A percentile compares a stretch with the other conserved stretches of the same genome.
Evolutionary conservation across 1,140 invertebrate genomes (phyloP).

Genomic region (Nylanderia fulva): DNA sequence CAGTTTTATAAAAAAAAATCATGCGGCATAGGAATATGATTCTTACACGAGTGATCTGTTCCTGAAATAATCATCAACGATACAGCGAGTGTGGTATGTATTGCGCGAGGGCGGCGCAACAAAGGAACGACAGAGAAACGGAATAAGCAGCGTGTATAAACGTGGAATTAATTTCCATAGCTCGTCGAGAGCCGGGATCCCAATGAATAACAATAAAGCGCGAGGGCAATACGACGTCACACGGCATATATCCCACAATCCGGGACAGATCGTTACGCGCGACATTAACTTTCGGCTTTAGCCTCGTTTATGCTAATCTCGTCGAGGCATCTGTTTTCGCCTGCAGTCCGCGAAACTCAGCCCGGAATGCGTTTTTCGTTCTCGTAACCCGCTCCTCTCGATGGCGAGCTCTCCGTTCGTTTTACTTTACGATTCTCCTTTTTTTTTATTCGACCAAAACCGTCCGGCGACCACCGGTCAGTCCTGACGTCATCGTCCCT

Average conservation of each 20-base stretch:
- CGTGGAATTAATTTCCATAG: slow-evolving; percentile 75
- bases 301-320: slow-evolving; percentile 82
- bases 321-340: slow-evolving; percentile 79
- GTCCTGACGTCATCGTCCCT: slow-evolving; percentile 51
- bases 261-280: slow-evolving; percentile 74
- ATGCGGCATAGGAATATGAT: too few relatives aligned
- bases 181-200: slow-evolving; percentile 68
- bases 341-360: slow-evolving; percentile 15
- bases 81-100: neutral
- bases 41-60: neutral
- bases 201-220: slow-evolving; percentile 78
- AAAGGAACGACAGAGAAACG: slow-evolving; percentile 12
- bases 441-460: slow-evolving; percentile 23
- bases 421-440: slow-evolving; percentile 15
- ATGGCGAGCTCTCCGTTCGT: slow-evolving; percentile 35
- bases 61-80: slow-evolving; percentile 20
- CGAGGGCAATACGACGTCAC: slow-evolving; percentile 64
- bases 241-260: slow-evolving; percentile 55
- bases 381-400: slow-evolving; percentile 25
- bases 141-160: slow-evolving; percentile 43
- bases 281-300: slow-evolving; percentile 79
- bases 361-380: slow-evolving; percentile 49
- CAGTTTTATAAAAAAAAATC: neutral
- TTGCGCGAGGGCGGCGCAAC: neutral
- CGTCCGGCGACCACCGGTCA: slow-evolving; percentile 51